Base-by-base conservation (phyloP, 92 coral and sea anemone species). In the Porites rus region DNA sequence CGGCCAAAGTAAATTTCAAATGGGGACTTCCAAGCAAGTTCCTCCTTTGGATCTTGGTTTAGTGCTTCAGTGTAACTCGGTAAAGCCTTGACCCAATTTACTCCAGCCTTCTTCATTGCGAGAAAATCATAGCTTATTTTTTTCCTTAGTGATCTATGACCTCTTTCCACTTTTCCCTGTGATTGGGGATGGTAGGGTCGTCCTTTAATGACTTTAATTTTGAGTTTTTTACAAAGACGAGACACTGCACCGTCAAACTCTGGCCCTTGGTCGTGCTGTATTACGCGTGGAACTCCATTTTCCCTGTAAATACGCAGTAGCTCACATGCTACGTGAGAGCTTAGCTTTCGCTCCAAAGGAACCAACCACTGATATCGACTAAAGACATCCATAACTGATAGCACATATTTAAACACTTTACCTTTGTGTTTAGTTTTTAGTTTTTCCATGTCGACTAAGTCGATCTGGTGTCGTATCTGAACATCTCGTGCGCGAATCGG, bases 181-280 rank as follows among this genome's bases (percentile, higher is more conserved):
- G 86, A 87, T 72, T 87, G 90, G 17, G 86, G 89, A 51, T 78
- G 90, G 82, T 86, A 86, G 7, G 90, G 90, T 31, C 90, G 85
- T 22, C 90, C 80, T 86, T 86, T 69, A 28, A 86, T 69, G 22
- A 67, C 76, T 66, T 80, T 80, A 46, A 80, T 66, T 66, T 67
- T 16, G 63, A 67, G 85, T 65, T 46, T 68, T 67, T 80, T n/a
- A 69, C 67, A 68, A n/a, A 80, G 76, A 51, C 76, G 64, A 66
- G 74, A n/a, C 64, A 80, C 85, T 7, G 65, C 85, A 7, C 77
- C 85, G 43, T 80, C 65, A 11, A 80, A 80, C n/a, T 80, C 85
- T 0, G 59, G 20, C 31, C 76, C 85, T 80, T 81, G 85, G 73
- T 81, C 77, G 25, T 81, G 86, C 31, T 81, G 86, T 69, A 81